A percentile compares a stretch with the other conserved stretches of the same genome.
Conservation (phyloP, 2,888 invertebrate species). For the Liodrosophila aerea region DNA sequence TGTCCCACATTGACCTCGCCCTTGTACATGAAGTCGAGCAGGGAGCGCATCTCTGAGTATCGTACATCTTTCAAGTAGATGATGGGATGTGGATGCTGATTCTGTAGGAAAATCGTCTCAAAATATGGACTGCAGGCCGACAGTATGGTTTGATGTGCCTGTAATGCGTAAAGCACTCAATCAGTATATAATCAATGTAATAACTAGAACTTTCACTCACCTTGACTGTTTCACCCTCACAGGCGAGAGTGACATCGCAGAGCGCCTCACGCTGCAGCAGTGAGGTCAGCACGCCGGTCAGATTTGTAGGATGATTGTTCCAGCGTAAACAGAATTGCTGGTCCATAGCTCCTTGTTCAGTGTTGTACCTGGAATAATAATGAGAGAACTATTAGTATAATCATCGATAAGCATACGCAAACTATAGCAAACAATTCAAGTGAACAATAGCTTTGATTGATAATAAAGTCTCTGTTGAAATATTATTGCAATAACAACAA, state of each 20-base stretch:
- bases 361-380: constrained; percentile 80
- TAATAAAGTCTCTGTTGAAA: too few species aligned
- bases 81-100: constrained; percentile 94
- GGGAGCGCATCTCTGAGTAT: constrained; percentile 93
- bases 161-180: too few species aligned
- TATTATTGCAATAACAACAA: too few species aligned
- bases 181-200: too few species aligned
- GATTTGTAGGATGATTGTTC: constrained; percentile 96
- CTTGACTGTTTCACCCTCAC: constrained; percentile 94
- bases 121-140: constrained; percentile 97
- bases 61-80: constrained; percentile 96
- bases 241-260: constrained; percentile 96
- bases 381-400: background rate
- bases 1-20: constrained; percentile 95
- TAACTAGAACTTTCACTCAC: constrained; percentile 78
- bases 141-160: constrained; percentile 96
- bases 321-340: constrained; percentile 95
- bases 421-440: too few species aligned
- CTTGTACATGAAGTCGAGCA: constrained; percentile 96
- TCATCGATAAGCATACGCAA: too few species aligned
- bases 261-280: constrained; percentile 93
- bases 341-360: constrained; percentile 85
- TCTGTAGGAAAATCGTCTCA: constrained; percentile 94
- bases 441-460: too few species aligned
- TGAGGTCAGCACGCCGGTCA: constrained; percentile 94